Base-by-base conservation (phyloP, 2,888 invertebrate genomes). In the Phaedon cochleariae region DNA sequence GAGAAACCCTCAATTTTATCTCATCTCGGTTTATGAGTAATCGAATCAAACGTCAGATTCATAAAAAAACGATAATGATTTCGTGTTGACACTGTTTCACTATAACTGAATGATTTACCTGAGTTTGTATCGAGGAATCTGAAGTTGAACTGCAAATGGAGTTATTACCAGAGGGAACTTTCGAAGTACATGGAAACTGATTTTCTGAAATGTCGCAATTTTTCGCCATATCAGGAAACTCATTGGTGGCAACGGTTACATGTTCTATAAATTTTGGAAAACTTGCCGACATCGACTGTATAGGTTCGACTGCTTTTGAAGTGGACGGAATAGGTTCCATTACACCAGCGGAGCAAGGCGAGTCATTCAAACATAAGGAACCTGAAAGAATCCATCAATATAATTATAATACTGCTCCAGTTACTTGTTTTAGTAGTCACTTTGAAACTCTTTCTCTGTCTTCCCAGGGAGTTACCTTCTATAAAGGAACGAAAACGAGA, bases 231-330 rank as follows among this genome's bases (percentile, higher is more conserved):
- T 68, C 69, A 21, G 60, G 62, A 60, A 46, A 34, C 20, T 52
- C 37, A 7, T 57, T 49, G 2, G 61, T 57, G 12, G 59, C 20
- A 15, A 49, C 54, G n/a, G 45, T 49, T 9, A 59, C 60, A 46
- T 29, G 65, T 67, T 70, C 74, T 0, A 71, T 64, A 18, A 73
- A 58, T 34, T 46, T 64, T 9, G 69, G 60, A 12, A 76, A 65
- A 41, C 73, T 74, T 12, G 31, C 22, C 15, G 55, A 48, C 15
- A 62, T 54, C 0, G 74, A 71, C 65, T 78, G 77, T 60, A 77
- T 77, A 0, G 77, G 74, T 20, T 75, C 67, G 46, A 75, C 71
- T 34, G 66, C 67, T 46, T 73, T 68, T 7, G 79, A 78, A 51
- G 75, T 71, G 20, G 77, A 76, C 29, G 78, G 70, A 12, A 63